These are phyloP conservation scores for Parasteatoda lunata DNA, from an alignment of 2,888 invertebrate genomes.

Conservation along the genomic window DNA sequence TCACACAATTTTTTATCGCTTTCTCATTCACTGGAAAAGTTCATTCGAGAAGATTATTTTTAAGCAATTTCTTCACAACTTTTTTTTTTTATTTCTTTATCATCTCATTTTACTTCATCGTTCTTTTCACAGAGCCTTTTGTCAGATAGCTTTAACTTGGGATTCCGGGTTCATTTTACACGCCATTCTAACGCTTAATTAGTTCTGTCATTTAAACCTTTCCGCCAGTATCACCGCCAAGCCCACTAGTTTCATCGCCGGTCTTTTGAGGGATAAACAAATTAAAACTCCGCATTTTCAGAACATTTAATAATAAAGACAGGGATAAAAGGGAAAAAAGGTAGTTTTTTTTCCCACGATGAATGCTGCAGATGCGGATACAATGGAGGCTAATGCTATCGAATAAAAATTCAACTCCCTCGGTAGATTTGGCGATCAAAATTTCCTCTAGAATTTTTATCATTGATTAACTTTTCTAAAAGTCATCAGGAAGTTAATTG, in stretches of 20 bases:
- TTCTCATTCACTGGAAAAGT: not conserved
- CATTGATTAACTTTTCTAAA: not conserved
- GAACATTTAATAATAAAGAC: not conserved
- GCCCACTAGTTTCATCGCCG: not conserved
- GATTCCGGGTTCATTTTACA: not conserved
- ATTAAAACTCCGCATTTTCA: not conserved
- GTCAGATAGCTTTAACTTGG: not conserved
- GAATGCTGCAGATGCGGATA: not conserved
- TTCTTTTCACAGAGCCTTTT: not conserved
- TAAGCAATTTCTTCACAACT: not conserved
- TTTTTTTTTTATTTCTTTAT: not conserved
- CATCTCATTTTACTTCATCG: not conserved
- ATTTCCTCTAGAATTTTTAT: not conserved
- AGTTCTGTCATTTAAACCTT: constrained; percentile 37
- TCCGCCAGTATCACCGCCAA: not conserved
- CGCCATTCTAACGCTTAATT: constrained; percentile 35
- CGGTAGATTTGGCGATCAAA: not conserved
- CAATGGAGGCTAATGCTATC: not conserved
- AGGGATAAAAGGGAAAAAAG: not conserved
- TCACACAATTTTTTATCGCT: not conserved
- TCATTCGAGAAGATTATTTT: not conserved
- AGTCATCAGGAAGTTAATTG: not conserved
- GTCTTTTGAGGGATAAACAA: not conserved
- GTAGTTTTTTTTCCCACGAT: no score
- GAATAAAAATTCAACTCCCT: not conserved